These are phyloP conservation scores for Gnathonemus longibarbis DNA, from an alignment of 2,113 vertebrate species.

Conservation along the genomic window DNA sequence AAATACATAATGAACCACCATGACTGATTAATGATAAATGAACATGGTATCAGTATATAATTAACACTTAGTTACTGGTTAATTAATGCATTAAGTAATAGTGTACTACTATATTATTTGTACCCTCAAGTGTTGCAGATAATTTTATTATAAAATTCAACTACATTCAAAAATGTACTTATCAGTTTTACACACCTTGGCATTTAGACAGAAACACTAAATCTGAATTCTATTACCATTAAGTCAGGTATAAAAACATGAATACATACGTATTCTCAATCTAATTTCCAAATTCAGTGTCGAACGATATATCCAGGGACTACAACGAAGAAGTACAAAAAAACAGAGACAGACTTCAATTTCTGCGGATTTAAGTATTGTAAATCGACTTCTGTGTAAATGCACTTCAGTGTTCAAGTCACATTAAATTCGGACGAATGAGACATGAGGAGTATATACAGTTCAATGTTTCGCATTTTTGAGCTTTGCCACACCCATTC, in stretches of 20 bases:
- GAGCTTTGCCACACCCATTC: neutral
- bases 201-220: neutral
- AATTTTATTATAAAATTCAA: neutral
- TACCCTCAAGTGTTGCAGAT: neutral
- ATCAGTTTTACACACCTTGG: neutral
- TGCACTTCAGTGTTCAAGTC: neutral
- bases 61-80: neutral
- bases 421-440: neutral
- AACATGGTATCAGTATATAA: neutral
- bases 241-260: neutral
- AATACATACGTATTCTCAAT: neutral
- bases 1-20: neutral
- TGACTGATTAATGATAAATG: neutral
- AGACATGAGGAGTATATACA: neutral
- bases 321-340: neutral
- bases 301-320: neutral
- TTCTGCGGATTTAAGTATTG: neutral
- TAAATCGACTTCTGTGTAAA: neutral
- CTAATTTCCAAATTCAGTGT: neutral
- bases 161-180: neutral
- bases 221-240: neutral
- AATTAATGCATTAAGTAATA: neutral
- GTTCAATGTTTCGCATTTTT: neutral
- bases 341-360: neutral
- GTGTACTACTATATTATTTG: neutral